A percentile compares a stretch with the other conserved stretches of the same genome.
Evolutionary conservation across 2,797 vertebrate genomes (phyloP).

Genomic region (Pseudopleuronectes americanus): DNA sequence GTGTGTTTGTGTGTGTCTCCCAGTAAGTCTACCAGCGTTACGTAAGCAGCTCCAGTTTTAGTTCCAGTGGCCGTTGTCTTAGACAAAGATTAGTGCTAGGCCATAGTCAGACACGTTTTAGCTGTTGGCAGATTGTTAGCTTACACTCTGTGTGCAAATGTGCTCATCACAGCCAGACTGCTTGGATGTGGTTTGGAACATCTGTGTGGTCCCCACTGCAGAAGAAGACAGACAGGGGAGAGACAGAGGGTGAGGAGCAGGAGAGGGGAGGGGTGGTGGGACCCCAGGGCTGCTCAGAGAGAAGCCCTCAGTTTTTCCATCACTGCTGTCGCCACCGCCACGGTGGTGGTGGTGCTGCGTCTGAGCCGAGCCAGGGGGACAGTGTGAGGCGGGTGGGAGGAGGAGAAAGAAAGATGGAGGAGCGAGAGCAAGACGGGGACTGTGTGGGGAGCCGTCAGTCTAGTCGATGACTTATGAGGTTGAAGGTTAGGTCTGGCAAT

Average conservation of each 20-base stretch:
- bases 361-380: constrained; percentile 70
- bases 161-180: constrained; percentile 83
- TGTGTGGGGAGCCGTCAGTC: constrained; percentile 73
- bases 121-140: constrained; percentile 81
- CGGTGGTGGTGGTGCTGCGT: constrained; percentile 50
- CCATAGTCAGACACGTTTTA: constrained; percentile 74
- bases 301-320: constrained; percentile 82
- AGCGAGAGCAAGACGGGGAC: constrained; percentile 58
- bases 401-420: constrained; percentile 35
- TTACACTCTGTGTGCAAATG: constrained; percentile 83
- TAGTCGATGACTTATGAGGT: constrained; percentile 75
- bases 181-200: constrained; percentile 86
- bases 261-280: constrained; percentile 58
- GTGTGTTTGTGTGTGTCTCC: constrained; percentile 52
- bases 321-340: constrained; percentile 72
- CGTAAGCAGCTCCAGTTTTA: constrained; percentile 68
- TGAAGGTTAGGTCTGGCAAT: constrained; percentile 77
- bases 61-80: constrained; percentile 72
- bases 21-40: constrained; percentile 67
- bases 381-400: constrained; percentile 46
- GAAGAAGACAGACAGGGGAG: constrained; percentile 78
- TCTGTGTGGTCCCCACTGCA: constrained; percentile 84
- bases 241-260: constrained; percentile 68
- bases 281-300: constrained; percentile 72
- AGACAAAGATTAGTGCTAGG: constrained; percentile 73